These are phyloP conservation scores for Carterocephalus palaemon DNA, from an alignment of 2,888 invertebrate genomes.

Conservation along the genomic window DNA sequence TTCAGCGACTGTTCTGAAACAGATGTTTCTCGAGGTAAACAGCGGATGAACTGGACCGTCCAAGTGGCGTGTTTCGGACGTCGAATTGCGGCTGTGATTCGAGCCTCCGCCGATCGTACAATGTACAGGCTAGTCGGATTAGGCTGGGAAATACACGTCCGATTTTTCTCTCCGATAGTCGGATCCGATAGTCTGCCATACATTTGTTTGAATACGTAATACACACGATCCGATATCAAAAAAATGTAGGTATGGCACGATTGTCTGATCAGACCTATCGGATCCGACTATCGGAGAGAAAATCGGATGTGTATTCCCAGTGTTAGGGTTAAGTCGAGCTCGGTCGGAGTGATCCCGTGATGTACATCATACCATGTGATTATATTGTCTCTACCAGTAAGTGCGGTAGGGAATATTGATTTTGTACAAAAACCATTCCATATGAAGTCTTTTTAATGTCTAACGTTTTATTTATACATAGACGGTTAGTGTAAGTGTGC, in stretches of 20 bases:
- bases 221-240: no score
- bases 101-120: slow-evolving; percentile 47
- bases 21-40: slow-evolving; percentile 7
- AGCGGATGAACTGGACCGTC: slow-evolving; percentile 19
- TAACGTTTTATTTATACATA: slow-evolving; percentile 65
- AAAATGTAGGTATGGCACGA: no score
- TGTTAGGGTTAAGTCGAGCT: slow-evolving; percentile 40
- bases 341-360: slow-evolving; percentile 34
- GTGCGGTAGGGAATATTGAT: slow-evolving; percentile 66
- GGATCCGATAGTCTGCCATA: no score
- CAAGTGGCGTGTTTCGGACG: slow-evolving; percentile 15
- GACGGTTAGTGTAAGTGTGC: slow-evolving; percentile 66
- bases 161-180: no score
- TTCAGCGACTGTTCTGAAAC: slow-evolving; percentile 17
- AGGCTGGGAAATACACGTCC: no score
- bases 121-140: slow-evolving; percentile 75
- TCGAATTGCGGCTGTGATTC: slow-evolving; percentile 34
- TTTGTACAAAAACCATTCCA: slow-evolving; percentile 79
- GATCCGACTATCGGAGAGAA: no score
- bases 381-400: slow-evolving; percentile 59
- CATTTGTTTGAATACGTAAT: no score
- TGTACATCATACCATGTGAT: slow-evolving; percentile 64
- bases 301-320: no score
- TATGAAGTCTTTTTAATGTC: slow-evolving; percentile 67
- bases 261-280: no score